Percentiles rank a stretch among this genome's conserved stretches.
These are phyloP conservation scores for Pedicia rivosa DNA, from an alignment of 2,888 invertebrate species.

Conservation along the genomic window DNA sequence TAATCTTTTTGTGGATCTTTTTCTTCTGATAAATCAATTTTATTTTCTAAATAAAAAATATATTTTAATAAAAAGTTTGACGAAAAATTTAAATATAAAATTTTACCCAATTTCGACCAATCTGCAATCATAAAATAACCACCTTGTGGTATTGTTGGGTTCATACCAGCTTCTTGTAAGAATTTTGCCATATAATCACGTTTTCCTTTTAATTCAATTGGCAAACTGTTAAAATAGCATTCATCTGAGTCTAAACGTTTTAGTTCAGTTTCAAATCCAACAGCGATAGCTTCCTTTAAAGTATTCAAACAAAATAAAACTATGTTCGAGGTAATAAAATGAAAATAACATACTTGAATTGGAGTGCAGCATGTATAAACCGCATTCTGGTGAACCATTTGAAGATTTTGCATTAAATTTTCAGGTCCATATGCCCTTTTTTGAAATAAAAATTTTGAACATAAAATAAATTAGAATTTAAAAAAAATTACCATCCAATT, in stretches of 20 bases:
- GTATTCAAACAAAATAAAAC: too few relatives aligned
- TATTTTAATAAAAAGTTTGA: neutral
- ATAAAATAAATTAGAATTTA: too few relatives aligned
- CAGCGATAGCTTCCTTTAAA: slow-evolving; percentile 74
- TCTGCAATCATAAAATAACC: slow-evolving; percentile 97
- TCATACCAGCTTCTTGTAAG: slow-evolving; percentile 65
- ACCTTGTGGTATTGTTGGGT: slow-evolving; percentile 84
- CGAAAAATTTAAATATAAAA: neutral
- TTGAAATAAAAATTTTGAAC: too few relatives aligned
- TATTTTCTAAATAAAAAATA: slow-evolving; percentile 33
- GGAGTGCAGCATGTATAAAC: slow-evolving; percentile 86
- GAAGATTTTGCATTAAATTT: slow-evolving; percentile 59
- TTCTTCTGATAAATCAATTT: slow-evolving; percentile 53
- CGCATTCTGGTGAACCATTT: slow-evolving; percentile 86
- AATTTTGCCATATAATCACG: slow-evolving; percentile 64
- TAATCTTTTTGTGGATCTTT: slow-evolving; percentile 67
- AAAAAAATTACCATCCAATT: slow-evolving; percentile 94
- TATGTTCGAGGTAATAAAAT: too few relatives aligned
- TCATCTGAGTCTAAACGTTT: slow-evolving; percentile 49
- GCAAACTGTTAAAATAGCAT: slow-evolving; percentile 67
- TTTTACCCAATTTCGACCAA: slow-evolving; percentile 57
- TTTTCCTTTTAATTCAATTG: slow-evolving; percentile 58
- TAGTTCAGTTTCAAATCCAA: slow-evolving; percentile 75
- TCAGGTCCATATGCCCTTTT: slow-evolving; percentile 85
- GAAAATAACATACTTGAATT: slow-evolving; percentile 40